Evolutionary conservation across 2,797 vertebrate genomes (phyloP).

Genomic region (Artibeus lituratus): DNA sequence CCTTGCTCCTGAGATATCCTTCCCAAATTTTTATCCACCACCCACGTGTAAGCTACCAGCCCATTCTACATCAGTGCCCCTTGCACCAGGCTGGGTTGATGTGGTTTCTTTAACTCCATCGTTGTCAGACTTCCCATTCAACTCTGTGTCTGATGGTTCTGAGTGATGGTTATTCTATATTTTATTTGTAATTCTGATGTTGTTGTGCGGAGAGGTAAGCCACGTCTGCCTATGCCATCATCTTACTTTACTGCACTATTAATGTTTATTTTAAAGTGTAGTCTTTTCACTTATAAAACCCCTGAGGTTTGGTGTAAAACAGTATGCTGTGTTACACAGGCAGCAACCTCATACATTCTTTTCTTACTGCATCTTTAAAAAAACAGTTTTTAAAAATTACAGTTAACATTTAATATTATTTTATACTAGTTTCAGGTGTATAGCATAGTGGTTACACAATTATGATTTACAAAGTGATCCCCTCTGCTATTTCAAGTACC

Average conservation of each 20-base stretch:
- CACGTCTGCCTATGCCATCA: too few relatives aligned
- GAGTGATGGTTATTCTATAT: too few relatives aligned
- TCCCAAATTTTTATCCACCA: too few relatives aligned
- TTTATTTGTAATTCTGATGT: too few relatives aligned
- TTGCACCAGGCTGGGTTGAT: too few relatives aligned
- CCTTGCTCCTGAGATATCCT: too few relatives aligned
- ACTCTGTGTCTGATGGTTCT: too few relatives aligned
- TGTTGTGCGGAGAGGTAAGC: too few relatives aligned
- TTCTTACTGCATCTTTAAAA: neutral
- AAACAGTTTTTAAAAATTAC: neutral
- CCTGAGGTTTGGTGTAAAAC: neutral
- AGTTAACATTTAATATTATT: neutral
- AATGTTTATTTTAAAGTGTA: neutral
- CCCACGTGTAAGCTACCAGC: too few relatives aligned
- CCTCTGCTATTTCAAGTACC: neutral
- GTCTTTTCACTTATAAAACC: neutral
- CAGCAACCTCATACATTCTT: neutral
- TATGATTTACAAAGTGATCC: neutral
- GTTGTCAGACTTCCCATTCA: too few relatives aligned
- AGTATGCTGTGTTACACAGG: neutral
- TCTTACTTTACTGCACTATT: neutral
- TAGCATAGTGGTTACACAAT: neutral
- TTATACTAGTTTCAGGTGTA: neutral
- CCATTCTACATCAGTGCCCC: too few relatives aligned
- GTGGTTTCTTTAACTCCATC: too few relatives aligned